These are phyloP conservation scores for Ligdia adustata DNA, from an alignment of 2,888 invertebrate species.

Conservation along the genomic window DNA sequence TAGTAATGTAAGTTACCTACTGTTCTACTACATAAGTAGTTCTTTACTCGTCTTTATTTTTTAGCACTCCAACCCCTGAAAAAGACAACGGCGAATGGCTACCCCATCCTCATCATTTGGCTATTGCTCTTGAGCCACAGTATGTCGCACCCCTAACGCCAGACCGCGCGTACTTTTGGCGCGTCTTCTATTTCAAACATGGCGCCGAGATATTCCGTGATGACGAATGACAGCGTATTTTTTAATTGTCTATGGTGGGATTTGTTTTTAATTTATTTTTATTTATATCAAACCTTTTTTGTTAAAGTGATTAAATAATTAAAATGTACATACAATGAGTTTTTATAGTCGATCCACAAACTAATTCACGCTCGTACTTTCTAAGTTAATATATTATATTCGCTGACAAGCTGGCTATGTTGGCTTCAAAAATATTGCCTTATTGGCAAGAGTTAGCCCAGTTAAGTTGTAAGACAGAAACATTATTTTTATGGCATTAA, in stretches of 20 bases:
- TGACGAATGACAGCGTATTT: slow-evolving; percentile 4
- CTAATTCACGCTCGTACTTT: no score
- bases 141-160: slow-evolving; percentile 71
- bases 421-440: no score
- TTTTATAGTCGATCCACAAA: no score
- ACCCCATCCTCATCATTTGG: slow-evolving; percentile 65
- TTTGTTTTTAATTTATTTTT: slow-evolving; percentile 13
- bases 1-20: no score
- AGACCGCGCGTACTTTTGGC: slow-evolving; percentile 74
- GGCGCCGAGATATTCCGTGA: slow-evolving; percentile 55
- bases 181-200: slow-evolving; percentile 64
- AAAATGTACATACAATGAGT: no score
- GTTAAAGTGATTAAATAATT: no score
- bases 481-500: no score
- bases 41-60: slow-evolving; percentile 15
- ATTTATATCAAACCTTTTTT: slow-evolving; percentile 3
- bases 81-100: slow-evolving; percentile 68
- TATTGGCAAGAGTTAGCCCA: no score
- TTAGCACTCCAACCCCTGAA: slow-evolving; percentile 70
- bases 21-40: background rate
- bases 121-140: slow-evolving; percentile 67
- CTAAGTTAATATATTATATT: no score
- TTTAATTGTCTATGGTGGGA: slow-evolving; percentile 8
- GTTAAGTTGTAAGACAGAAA: no score
- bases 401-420: no score